phyloP scores from a whole-genome alignment of 1,140 invertebrate species.

The Drosophila melanica region DNA sequence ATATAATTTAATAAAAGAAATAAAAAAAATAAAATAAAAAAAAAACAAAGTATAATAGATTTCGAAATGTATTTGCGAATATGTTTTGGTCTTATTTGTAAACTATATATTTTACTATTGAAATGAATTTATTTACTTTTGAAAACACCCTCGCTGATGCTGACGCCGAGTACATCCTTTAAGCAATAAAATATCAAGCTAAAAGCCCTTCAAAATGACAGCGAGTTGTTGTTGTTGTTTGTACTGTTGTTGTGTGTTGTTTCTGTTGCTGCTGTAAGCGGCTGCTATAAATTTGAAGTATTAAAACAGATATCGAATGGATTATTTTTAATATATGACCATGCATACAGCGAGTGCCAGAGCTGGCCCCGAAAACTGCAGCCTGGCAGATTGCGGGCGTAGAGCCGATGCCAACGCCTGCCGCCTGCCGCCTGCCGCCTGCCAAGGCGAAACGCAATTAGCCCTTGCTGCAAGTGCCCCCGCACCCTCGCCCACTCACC shows the following conservation, averaged over 20 bases:
- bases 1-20: too few relatives aligned
- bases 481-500: too few relatives aligned
- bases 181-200: conserved; percentile 76
- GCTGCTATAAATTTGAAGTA: conserved; percentile 77
- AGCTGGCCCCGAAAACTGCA: conserved; percentile 56
- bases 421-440: conserved; percentile 3
- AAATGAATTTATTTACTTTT: background rate
- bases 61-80: too few relatives aligned
- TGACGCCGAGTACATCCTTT: conserved; percentile 57
- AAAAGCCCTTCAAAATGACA: conserved; percentile 76
- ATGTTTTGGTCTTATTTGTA: too few relatives aligned
- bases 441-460: conserved; percentile 71
- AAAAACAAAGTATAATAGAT: too few relatives aligned
- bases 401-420: conserved; percentile 11
- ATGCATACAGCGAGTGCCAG: conserved; percentile 46
- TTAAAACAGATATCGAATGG: conserved; percentile 80
- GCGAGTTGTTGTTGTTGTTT: conserved; percentile 40
- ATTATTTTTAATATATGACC: conserved; percentile 80
- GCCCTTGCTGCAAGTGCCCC: conserved; percentile 56
- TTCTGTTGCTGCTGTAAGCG: conserved; percentile 46
- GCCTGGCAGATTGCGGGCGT: conserved; percentile 39
- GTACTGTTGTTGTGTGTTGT: conserved; percentile 18
- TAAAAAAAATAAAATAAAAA: too few relatives aligned
- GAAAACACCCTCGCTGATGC: conserved; percentile 43
- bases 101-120: too few relatives aligned